Percentiles rank a stretch among this genome's conserved stretches.
Evolutionary conservation across 2,888 invertebrate species (phyloP).

Genomic region (Dynastes tityus): DNA sequence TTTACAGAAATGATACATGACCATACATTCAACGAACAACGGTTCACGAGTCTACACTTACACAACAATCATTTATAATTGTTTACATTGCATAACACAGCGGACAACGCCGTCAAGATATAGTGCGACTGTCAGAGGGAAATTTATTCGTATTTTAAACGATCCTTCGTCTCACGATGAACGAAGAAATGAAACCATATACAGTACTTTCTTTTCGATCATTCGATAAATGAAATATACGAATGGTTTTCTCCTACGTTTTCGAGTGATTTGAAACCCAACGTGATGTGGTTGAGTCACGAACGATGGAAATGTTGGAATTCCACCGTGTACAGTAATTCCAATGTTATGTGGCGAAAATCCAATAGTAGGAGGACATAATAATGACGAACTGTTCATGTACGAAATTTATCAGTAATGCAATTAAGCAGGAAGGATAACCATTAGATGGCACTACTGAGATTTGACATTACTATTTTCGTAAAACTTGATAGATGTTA

Average conservation of each 20-base stretch:
- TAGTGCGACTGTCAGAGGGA: constrained; percentile 23
- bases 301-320: constrained; percentile 23
- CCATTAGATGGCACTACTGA: too few species aligned
- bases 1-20: constrained; percentile 32
- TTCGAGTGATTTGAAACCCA: too few species aligned
- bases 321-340: not conserved
- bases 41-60: constrained; percentile 39
- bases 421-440: too few species aligned
- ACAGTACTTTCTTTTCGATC: constrained; percentile 15
- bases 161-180: constrained; percentile 12
- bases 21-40: constrained; percentile 27
- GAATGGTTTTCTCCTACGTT: not conserved
- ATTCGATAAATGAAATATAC: constrained; percentile 5
- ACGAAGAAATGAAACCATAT: constrained; percentile 5
- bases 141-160: constrained; percentile 37
- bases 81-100: constrained; percentile 36
- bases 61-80: constrained; percentile 39
- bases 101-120: constrained; percentile 22
- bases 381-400: not conserved
- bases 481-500: too few species aligned
- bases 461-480: too few species aligned
- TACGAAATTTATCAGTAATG: not conserved
- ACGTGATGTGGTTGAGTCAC: constrained; percentile 20
- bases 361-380: not conserved
- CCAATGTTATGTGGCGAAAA: not conserved